Conservation (phyloP, 2,113 vertebrate genomes). For the Amphiprion percula region DNA sequence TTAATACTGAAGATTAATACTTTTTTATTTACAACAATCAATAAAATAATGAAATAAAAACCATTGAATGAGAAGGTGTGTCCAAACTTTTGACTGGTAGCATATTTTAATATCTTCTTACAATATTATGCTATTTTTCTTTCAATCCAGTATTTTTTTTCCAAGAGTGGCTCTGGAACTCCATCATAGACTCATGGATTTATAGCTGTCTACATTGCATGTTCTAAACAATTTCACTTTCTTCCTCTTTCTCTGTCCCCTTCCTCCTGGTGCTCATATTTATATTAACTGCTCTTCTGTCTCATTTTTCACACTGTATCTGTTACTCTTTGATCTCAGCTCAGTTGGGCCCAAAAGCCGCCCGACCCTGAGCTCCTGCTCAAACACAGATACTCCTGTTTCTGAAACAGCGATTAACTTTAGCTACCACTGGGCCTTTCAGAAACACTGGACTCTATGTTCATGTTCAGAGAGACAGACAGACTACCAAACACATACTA, state of each 20-base stretch:
- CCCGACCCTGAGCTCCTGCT: constrained; percentile 83
- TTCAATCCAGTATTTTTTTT: neutral
- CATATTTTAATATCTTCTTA: no score
- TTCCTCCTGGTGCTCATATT: constrained; percentile 12
- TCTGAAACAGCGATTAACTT: constrained; percentile 68
- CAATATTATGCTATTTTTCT: neutral
- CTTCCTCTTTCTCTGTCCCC: constrained; percentile 30
- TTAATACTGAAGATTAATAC: no score
- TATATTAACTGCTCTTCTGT: constrained; percentile 2
- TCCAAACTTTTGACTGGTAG: no score
- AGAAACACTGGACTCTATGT: constrained; percentile 63
- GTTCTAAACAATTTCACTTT: constrained; percentile 54
- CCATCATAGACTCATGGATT: neutral
- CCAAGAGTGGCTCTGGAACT: constrained; percentile 10
- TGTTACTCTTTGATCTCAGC: constrained; percentile 71
- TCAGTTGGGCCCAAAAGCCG: constrained; percentile 84
- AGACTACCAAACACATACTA: constrained; percentile 6
- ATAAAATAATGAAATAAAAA: no score
- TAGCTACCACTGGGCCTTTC: constrained; percentile 47
- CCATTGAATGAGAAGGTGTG: no score
- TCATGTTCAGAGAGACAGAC: constrained; percentile 44
- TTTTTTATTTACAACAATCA: no score
- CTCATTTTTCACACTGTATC: constrained; percentile 62
- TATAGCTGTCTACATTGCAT: constrained; percentile 2
- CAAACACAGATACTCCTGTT: constrained; percentile 87